Conservation (phyloP, 2,888 invertebrate species). For the Acleris emargana region DNA sequence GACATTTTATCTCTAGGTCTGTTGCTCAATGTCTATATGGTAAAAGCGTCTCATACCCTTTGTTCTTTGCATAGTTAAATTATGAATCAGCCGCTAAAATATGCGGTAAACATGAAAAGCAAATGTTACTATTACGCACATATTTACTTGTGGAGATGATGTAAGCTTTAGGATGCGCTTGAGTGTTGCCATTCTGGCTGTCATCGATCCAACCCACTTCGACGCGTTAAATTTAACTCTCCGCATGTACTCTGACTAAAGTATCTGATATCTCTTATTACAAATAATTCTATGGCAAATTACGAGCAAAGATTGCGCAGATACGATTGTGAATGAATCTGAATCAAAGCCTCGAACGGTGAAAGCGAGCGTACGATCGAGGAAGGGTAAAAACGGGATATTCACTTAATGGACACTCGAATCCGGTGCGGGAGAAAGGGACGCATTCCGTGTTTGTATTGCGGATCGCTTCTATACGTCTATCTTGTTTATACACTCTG, state of each 20-base stretch:
- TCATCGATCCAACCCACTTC: conserved; percentile 7
- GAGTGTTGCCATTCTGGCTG: conserved; percentile 8
- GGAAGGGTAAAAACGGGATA: conserved; percentile 29
- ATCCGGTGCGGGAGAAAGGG: conserved; percentile 10
- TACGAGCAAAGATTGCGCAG: conserved; percentile 12
- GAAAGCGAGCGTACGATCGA: conserved; percentile 23
- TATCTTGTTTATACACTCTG: not conserved
- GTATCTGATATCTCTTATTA: conserved; percentile 5
- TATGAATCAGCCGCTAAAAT: conserved; percentile 34
- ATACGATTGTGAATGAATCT: conserved; percentile 31
- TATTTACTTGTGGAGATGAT: conserved; percentile 32
- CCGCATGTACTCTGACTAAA: not conserved
- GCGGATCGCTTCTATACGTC: not conserved
- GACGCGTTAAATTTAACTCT: conserved; percentile 10
- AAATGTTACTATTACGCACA: conserved; percentile 22
- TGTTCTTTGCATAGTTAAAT: conserved; percentile 34
- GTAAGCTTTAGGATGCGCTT: conserved; percentile 20
- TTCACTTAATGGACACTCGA: conserved; percentile 24
- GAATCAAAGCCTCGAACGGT: conserved; percentile 28
- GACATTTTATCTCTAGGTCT: conserved; percentile 13
- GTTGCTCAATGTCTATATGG: conserved; percentile 9
- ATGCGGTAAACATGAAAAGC: conserved; percentile 31
- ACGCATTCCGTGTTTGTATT: conserved; percentile 10
- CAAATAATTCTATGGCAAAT: conserved; percentile 19
- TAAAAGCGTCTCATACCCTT: conserved; percentile 13